Evolutionary conservation across 2,888 invertebrate species (phyloP).

Genomic region (Megastigmus dorsalis): DNA sequence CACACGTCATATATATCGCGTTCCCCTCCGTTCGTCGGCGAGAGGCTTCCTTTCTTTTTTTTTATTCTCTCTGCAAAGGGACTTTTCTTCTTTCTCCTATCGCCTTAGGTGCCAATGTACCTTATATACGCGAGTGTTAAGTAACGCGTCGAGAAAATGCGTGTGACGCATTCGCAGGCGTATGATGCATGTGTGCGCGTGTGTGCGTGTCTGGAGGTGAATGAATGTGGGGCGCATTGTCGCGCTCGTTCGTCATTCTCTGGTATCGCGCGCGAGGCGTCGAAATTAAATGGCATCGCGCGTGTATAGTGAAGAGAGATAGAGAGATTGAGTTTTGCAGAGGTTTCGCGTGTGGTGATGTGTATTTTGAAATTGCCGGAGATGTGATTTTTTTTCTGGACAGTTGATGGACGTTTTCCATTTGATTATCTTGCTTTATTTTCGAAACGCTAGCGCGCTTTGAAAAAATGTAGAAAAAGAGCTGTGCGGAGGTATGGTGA

Average conservation of each 20-base stretch:
- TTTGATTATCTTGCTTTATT: conserved; percentile 18
- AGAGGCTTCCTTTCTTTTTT: conserved; percentile 12
- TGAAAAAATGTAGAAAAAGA: too few relatives aligned
- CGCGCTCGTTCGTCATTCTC: not conserved
- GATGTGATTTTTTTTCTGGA: not conserved
- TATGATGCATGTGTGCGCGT: too few relatives aligned
- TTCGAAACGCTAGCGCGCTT: not conserved
- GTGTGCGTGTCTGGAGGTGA: too few relatives aligned
- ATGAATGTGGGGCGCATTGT: conserved; percentile 9
- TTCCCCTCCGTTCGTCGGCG: not conserved
- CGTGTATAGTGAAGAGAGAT: not conserved
- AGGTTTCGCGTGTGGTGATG: not conserved
- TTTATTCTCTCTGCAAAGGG: conserved; percentile 27
- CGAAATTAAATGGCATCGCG: conserved; percentile 15
- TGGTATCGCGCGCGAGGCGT: not conserved
- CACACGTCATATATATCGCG: too few relatives aligned
- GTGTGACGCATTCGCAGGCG: too few relatives aligned
- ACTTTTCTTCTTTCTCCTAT: not conserved
- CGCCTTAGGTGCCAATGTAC: conserved; percentile 21
- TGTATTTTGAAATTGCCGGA: not conserved
- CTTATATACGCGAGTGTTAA: not conserved
- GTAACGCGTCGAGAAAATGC: not conserved
- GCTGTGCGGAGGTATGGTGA: too few relatives aligned
- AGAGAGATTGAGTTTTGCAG: not conserved
- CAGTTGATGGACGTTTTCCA: conserved; percentile 33